Evolutionary conservation across 2,888 invertebrate species (phyloP), one percentile per base, ranked within the genome.

Genomic region (Anagyrus pseudococci): DNA sequence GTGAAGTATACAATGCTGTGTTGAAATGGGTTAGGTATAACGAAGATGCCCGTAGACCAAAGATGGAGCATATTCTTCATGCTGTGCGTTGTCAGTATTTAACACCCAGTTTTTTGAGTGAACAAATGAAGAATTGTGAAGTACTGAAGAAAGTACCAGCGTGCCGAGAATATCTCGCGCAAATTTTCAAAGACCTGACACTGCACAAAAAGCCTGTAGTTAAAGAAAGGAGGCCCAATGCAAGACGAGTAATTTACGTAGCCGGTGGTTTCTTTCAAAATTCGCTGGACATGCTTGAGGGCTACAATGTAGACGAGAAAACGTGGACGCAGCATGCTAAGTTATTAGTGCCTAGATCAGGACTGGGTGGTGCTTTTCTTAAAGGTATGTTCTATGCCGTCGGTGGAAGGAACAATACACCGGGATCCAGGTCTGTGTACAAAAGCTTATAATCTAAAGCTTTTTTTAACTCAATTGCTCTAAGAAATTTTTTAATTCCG

Each of bases 1-100:
- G 92, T 46, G 95, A 96, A 81, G 96, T 94, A 0, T 94, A 94
- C 76, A 91, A 92, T 77, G 94, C 96, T 15, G 96, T 96, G 37
- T 83, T 96, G 7, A 92, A 91, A 81, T 96, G 96, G 96, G 94
- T 92, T 0, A 90, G 89, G 77, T 89, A 93, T 78, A 94, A 96
- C 73, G 92, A 94, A 74, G 92, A 94, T 69, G 87, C 89, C 64
- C 85, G 96, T 23, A 88, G 91, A 67, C 87, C 90, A 22, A 92
- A 93, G 75, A 92, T 96, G 90, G 92, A 94, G 73, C 89, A 89
- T 70, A 93, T 96, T 71, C 81, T 96, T 49, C 90, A 89, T 71
- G 94, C 93, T 0, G 96, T 96, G 2, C 87, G 96, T 1, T 95
- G 96, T 77, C 95, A 96, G 80, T 94, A 93, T 82, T 85, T 96